Conservation (phyloP, 2,888 invertebrate genomes). For the Arrhopalites spinosus region DNA sequence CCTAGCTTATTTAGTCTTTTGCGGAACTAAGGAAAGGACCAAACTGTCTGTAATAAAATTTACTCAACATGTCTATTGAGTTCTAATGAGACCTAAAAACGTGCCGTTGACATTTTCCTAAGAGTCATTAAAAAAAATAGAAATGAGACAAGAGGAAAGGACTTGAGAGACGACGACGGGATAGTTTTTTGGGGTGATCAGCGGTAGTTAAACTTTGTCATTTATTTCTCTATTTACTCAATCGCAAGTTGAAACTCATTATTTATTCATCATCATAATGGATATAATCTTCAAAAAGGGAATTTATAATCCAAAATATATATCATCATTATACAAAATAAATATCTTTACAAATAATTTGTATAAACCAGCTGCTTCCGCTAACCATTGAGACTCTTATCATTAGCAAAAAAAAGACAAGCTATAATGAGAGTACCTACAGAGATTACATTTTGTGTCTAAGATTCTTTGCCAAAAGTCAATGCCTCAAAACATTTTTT, state of each 20-base stretch:
- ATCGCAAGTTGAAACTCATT: constrained; percentile 1
- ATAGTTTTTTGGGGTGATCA: background rate
- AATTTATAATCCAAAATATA: too few relatives aligned
- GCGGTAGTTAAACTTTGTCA: background rate
- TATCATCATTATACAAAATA: too few relatives aligned
- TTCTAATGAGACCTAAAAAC: constrained; percentile 10
- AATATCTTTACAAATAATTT: too few relatives aligned
- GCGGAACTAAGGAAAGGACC: too few relatives aligned
- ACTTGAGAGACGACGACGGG: background rate
- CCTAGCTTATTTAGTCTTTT: too few relatives aligned
- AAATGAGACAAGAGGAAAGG: background rate
- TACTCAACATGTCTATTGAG: constrained; percentile 2
- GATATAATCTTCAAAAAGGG: background rate
- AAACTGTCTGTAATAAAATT: too few relatives aligned
- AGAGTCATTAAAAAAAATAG: constrained; percentile 9
- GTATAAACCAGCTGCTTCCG: too few relatives aligned
- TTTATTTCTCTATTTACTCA: constrained; percentile 1
- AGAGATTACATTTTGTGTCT: too few relatives aligned
- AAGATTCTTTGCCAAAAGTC: constrained; percentile 23
- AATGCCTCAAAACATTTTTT: background rate
- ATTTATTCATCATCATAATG: background rate
- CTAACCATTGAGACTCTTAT: too few relatives aligned
- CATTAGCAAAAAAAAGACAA: too few relatives aligned
- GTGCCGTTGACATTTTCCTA: constrained; percentile 20
- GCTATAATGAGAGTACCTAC: too few relatives aligned